Evolutionary conservation across 2,113 vertebrate species (phyloP).

Genomic region (Nipponia nippon): DNA sequence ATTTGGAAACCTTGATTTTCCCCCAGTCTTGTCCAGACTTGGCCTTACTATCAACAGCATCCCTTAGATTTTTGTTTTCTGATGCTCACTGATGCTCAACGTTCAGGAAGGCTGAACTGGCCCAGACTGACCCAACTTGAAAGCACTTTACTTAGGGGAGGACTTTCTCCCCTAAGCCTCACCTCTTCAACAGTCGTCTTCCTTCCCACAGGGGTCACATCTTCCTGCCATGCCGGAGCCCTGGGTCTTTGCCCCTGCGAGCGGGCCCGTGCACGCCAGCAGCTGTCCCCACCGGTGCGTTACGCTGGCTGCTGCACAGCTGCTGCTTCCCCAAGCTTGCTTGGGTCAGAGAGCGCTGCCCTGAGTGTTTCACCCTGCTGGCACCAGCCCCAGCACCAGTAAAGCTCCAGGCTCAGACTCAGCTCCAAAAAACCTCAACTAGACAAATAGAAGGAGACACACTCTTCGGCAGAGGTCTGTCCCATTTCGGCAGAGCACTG

Average conservation of each 20-base stretch:
- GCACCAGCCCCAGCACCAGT: background rate
- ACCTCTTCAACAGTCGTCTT: background rate
- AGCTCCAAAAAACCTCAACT: background rate
- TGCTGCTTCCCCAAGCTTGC: background rate
- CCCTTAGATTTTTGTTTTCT: background rate
- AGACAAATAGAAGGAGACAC: background rate
- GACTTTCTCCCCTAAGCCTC: background rate
- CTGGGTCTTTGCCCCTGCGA: background rate
- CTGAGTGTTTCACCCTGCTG: background rate
- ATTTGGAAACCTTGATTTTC: background rate
- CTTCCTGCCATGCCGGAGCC: background rate
- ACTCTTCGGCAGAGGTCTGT: background rate
- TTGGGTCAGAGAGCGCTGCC: background rate
- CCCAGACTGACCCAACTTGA: background rate
- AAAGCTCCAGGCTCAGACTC: background rate
- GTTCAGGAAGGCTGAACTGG: background rate
- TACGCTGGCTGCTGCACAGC: background rate
- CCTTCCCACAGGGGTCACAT: background rate
- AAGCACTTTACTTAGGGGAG: background rate
- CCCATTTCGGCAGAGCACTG: background rate
- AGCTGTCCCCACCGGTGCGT: rapidly evolving
- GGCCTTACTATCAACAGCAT: background rate
- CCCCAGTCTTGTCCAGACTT: background rate
- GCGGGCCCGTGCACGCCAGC: background rate
- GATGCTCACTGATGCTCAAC: background rate